Conservation (phyloP, 23 tunicate species). For the Corella eumyota region DNA sequence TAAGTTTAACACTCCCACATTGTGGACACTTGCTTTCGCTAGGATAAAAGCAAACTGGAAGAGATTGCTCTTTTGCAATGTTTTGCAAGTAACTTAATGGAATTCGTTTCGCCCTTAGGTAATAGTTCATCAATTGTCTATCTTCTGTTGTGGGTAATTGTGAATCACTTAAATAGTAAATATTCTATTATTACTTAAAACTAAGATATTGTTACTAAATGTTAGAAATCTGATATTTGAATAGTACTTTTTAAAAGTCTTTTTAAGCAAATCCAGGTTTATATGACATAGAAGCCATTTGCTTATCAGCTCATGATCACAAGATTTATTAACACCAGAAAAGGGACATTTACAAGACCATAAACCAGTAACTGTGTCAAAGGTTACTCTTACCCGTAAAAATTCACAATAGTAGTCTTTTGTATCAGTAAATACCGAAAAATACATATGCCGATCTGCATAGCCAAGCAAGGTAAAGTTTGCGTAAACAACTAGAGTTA, state of each 20-base stretch:
- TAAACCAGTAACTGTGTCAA: background rate
- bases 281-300: background rate
- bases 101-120: background rate
- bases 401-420: background rate
- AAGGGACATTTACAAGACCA: constrained; percentile 2
- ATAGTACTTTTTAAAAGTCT: background rate
- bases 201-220: too few relatives aligned
- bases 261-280: background rate
- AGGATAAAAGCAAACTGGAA: background rate
- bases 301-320: background rate
- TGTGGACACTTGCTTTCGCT: constrained; percentile 2
- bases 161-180: too few relatives aligned
- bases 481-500: background rate
- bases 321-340: background rate
- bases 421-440: background rate
- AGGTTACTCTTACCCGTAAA: background rate
- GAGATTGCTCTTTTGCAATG: background rate
- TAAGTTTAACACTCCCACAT: background rate
- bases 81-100: background rate
- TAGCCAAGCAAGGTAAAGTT: background rate
- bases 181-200: too few relatives aligned
- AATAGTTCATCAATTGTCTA: background rate
- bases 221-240: too few relatives aligned
- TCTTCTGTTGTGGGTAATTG: background rate
- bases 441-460: background rate